Evolutionary conservation across 2,797 vertebrate species (phyloP).

Genomic region (Betta splendens): DNA sequence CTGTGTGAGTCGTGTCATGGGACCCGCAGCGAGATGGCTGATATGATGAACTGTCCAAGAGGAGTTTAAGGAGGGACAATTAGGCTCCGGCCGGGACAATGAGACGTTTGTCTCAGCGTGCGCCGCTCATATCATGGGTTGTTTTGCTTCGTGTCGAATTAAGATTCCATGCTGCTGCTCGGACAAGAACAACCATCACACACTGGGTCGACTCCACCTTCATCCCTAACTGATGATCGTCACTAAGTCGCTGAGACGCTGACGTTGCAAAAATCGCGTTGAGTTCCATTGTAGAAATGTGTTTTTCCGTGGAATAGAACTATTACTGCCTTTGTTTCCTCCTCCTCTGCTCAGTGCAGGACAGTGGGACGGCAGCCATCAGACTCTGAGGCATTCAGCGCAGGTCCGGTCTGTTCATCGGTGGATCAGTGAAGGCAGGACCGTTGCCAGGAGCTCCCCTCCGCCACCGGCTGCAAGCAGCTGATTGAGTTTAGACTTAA

Average conservation of each 20-base stretch:
- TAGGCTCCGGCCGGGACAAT: constrained; percentile 48
- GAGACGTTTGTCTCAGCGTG: constrained; percentile 47
- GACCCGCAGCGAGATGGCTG: constrained; percentile 50
- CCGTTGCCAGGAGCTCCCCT: no score
- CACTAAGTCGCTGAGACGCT: no score
- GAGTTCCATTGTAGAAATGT: no score
- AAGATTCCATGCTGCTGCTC: constrained; percentile 56
- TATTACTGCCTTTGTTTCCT: no score
- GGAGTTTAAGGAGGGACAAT: constrained; percentile 37
- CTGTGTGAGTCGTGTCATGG: constrained; percentile 71
- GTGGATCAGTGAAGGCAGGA: constrained; percentile 42
- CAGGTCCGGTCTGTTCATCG: constrained; percentile 36
- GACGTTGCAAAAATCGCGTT: no score
- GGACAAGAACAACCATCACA: constrained; percentile 25
- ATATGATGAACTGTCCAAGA: constrained; percentile 46
- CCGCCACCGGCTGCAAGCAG: constrained; percentile 30
- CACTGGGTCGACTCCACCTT: no score
- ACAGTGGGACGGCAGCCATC: no score
- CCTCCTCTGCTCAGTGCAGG: no score
- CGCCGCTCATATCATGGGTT: constrained; percentile 58
- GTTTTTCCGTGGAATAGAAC: no score
- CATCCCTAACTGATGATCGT: no score
- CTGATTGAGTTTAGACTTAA: constrained; percentile 58
- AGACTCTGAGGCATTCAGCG: constrained; percentile 49
- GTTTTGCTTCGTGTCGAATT: constrained; percentile 62